These are phyloP conservation scores for Ia io DNA, from an alignment of 2,113 vertebrate genomes.

Conservation along the genomic window DNA sequence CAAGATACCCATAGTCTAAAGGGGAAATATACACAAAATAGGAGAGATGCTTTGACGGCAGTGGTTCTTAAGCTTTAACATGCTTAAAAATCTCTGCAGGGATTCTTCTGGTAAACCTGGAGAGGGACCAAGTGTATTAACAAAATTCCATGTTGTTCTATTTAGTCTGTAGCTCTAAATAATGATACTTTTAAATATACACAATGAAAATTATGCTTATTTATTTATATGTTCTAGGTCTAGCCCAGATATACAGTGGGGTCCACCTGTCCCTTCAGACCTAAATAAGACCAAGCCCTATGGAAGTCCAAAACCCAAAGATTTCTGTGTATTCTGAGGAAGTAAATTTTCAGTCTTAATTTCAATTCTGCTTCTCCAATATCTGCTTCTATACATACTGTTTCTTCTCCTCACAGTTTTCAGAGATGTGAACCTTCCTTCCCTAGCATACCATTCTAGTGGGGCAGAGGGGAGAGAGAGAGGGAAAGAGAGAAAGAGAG, in stretches of 20 bases:
- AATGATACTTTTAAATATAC: neutral
- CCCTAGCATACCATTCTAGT: neutral
- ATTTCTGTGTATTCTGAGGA: neutral
- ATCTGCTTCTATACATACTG: neutral
- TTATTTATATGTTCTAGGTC: neutral
- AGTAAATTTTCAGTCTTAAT: neutral
- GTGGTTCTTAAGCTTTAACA: constrained; percentile 44
- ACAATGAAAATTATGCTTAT: neutral
- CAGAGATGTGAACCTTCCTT: neutral
- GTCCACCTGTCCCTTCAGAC: neutral
- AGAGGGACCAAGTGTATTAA: neutral
- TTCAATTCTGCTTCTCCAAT: neutral
- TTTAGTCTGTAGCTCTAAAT: neutral
- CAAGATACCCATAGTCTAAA: constrained; percentile 66
- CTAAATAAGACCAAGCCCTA: neutral
- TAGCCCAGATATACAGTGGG: neutral
- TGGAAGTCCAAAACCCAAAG: neutral
- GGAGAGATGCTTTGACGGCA: constrained; percentile 41
- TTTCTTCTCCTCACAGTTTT: constrained; percentile 21
- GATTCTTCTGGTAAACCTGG: neutral
- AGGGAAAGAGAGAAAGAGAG: neutral
- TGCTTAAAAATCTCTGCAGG: constrained; percentile 44
- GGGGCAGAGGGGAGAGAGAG: no score
- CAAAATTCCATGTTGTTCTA: constrained; percentile 5
- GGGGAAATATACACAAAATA: constrained; percentile 66